A percentile compares a stretch with the other conserved stretches of the same genome.
Conservation (phyloP, 2,888 invertebrate genomes). For the Megastigmus dorsalis region DNA sequence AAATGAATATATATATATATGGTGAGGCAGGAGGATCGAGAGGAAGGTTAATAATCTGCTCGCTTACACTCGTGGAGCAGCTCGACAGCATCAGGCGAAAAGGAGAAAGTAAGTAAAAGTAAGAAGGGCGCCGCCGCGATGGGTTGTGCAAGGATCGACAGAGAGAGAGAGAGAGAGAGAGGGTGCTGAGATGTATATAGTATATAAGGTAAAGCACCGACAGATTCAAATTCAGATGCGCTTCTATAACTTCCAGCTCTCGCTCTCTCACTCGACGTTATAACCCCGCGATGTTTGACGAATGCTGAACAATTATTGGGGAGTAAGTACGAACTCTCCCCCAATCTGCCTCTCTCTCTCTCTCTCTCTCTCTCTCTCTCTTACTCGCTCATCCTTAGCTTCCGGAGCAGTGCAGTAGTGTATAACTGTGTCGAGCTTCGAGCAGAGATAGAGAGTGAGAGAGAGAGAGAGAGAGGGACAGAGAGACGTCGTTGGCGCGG, state of each 20-base stretch:
- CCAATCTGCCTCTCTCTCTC: conserved; percentile 16
- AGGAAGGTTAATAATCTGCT: conserved; percentile 1
- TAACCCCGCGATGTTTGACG: conserved; percentile 61
- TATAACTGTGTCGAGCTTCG: too few relatives aligned
- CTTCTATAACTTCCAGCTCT: conserved; percentile 16
- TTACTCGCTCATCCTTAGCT: conserved; percentile 7
- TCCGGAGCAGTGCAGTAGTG: too few relatives aligned
- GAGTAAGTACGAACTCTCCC: conserved; percentile 58
- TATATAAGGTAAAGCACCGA: not conserved
- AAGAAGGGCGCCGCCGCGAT: conserved; percentile 1
- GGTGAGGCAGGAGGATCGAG: not conserved
- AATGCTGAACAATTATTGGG: conserved; percentile 63
- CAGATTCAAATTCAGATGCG: conserved; percentile 33
- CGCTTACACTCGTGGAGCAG: not conserved
- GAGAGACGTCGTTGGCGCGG: not conserved
- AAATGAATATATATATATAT: not conserved
- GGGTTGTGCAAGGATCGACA: too few relatives aligned
- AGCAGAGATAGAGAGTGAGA: not conserved
- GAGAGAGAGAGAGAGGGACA: not conserved
- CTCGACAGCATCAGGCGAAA: conserved; percentile 21
- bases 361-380: conserved; percentile 9
- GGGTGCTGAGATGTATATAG: not conserved
- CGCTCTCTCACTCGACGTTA: conserved; percentile 37
- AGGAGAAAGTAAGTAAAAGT: conserved; percentile 29
- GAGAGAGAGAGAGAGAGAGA: too few relatives aligned